Evolutionary conservation across 2,888 invertebrate genomes (phyloP), one percentile per base, ranked within the genome.

Genomic region (Idaea aversata): DNA sequence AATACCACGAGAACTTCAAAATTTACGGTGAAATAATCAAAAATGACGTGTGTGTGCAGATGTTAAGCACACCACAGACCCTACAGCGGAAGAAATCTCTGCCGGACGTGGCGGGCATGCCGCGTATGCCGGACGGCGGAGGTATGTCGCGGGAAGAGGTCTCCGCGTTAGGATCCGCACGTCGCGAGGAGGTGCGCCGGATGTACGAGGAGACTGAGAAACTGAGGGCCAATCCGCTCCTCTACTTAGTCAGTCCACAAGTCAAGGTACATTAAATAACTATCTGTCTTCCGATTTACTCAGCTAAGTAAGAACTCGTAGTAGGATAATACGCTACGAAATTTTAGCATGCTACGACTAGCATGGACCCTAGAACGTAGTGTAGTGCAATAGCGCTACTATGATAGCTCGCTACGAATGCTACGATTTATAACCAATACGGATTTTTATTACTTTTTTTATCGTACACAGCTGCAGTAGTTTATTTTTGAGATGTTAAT

Each of bases 201-300:
- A 97, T 97, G 93, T 95, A 96, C 82, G 98, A 98, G 88, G 97
- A 98, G 91, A 95, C 96, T 75, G 98, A 99, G 92, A 95, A 97
- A 89, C 95, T 98, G 78, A 95, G 97, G 88, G 98, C 98, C 85
- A 99, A 99, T 94, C 99, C 99, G 81, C 94, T 99, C 82, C 95
- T 99, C 81, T 98, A 98, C 93, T 94, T 99, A 90, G 96, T 98
- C 95, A 98, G 98, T 96, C 99, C 99, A 85, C 97, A 98, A 95
- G 97, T 99, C 80, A 98, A 98, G 97, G 98, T 59, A 59, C 16
- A 13, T 4, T 47, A 47, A 47, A 7, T 47, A 13, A 25, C 25
- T 25, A 25, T 25, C 25, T 25, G 25, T 25, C 25, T 25, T 25
- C 25, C 25, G 25, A 25, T 25, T 25, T 25, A 25, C 25, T 25